Evolutionary conservation across 2,888 invertebrate genomes (phyloP).

Genomic region (Gymnocheta viridis): DNA sequence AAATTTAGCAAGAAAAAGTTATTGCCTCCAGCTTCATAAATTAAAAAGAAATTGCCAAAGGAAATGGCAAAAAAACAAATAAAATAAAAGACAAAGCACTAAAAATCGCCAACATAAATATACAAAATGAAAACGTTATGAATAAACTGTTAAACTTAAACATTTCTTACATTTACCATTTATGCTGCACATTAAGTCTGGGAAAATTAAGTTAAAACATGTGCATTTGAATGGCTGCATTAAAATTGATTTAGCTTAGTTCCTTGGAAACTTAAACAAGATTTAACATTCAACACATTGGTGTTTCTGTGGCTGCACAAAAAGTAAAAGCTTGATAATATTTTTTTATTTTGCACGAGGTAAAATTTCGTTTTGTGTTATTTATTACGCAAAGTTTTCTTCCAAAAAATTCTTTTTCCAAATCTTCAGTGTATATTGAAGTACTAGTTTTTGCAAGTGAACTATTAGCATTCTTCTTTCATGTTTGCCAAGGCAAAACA

Average conservation of each 20-base stretch:
- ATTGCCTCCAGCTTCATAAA: conserved; percentile 46
- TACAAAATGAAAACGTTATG: neutral
- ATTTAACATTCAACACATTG: neutral
- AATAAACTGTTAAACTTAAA: conserved; percentile 7
- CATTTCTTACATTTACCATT: neutral
- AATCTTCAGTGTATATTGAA: too few species aligned
- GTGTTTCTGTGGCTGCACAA: too few species aligned
- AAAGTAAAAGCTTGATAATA: too few species aligned
- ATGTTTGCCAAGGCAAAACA: too few species aligned
- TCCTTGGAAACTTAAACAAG: neutral
- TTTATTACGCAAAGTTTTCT: too few species aligned
- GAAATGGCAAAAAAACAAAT: neutral
- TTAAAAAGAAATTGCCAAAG: conserved; percentile 20
- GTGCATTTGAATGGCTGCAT: neutral
- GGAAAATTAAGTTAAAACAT: neutral
- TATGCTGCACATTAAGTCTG: neutral
- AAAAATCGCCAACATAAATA: neutral
- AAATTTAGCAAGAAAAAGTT: conserved; percentile 63
- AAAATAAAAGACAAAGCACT: neutral
- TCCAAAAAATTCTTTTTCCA: too few species aligned
- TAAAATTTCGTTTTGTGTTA: too few species aligned
- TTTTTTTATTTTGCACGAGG: too few species aligned
- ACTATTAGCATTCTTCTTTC: too few species aligned
- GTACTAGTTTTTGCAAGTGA: too few species aligned
- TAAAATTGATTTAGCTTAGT: neutral